A percentile compares a stretch with the other conserved stretches of the same genome.
These are phyloP conservation scores for Zaprionus camerounensis DNA, from an alignment of 1,140 invertebrate genomes.

Conservation along the genomic window DNA sequence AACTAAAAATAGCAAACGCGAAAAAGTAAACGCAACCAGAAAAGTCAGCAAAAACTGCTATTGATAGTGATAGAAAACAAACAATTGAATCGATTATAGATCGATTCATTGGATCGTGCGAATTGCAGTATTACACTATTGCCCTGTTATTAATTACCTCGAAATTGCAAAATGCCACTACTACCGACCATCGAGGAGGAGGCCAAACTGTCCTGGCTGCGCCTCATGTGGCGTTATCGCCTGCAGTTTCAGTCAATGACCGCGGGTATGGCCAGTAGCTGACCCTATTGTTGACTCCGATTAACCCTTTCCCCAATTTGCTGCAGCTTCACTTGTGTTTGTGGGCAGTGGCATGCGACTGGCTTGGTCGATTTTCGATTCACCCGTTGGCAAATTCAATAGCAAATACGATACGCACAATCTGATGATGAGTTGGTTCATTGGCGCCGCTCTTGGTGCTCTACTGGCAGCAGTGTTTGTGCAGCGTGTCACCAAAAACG, in stretches of 20 bases:
- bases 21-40: background rate
- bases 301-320: background rate
- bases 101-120: constrained; percentile 1
- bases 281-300: background rate
- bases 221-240: constrained; percentile 70
- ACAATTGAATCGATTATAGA: constrained; percentile 22
- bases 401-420: constrained; percentile 66
- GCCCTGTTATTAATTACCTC: background rate
- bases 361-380: constrained; percentile 74
- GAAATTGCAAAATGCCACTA: constrained; percentile 58
- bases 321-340: constrained; percentile 62
- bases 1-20: constrained; percentile 8
- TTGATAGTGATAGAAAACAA: background rate
- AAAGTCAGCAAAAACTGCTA: background rate
- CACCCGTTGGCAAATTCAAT: constrained; percentile 67
- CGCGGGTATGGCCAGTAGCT: constrained; percentile 51
- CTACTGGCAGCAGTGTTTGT: constrained; percentile 67
- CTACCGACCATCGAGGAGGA: constrained; percentile 76
- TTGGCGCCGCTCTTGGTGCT: constrained; percentile 63
- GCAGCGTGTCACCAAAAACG: constrained; percentile 75
- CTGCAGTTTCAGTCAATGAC: constrained; percentile 74
- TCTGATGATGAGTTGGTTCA: constrained; percentile 76
- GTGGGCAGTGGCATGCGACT: constrained; percentile 72
- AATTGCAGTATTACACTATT: constrained; percentile 24
- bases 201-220: constrained; percentile 66